phyloP scores from a whole-genome alignment of 2,113 vertebrate species.

The Reinhardtius hippoglossoides region DNA sequence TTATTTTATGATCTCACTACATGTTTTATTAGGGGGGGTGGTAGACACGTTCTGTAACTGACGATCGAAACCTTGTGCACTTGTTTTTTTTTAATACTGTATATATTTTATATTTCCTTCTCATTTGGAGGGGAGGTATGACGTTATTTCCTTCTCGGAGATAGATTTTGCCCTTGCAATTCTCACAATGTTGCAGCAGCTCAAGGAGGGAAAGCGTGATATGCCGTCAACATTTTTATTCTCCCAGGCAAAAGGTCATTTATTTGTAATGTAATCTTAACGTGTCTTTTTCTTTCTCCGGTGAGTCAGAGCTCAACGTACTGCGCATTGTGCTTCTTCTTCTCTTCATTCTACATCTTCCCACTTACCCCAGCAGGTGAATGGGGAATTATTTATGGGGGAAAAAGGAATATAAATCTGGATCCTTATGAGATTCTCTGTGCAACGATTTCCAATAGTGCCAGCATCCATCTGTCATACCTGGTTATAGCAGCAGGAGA shows the following conservation, averaged over 20 bases:
- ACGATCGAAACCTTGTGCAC: slow-evolving; percentile 47
- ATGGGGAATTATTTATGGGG: slow-evolving; percentile 65
- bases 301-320: slow-evolving; percentile 7
- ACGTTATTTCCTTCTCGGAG: slow-evolving; percentile 29
- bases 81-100: slow-evolving; percentile 24
- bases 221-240: slow-evolving; percentile 49
- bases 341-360: slow-evolving; percentile 53
- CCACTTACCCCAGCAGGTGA: slow-evolving; percentile 50
- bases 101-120: slow-evolving; percentile 44
- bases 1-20: slow-evolving; percentile 39
- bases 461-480: slow-evolving; percentile 78
- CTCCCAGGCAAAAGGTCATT: slow-evolving; percentile 59
- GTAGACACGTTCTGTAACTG: slow-evolving; percentile 25
- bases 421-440: slow-evolving; percentile 74
- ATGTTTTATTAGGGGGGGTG: slow-evolving; percentile 48
- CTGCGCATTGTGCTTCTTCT: slow-evolving; percentile 34
- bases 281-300: slow-evolving; percentile 8
- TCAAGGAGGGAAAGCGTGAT: slow-evolving; percentile 26
- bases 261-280: slow-evolving; percentile 51
- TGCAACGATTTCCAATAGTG: slow-evolving; percentile 79
- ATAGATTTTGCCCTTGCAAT: slow-evolving; percentile 48
- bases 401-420: slow-evolving; percentile 62
- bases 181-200: slow-evolving; percentile 24
- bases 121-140: slow-evolving; percentile 22
- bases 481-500: slow-evolving; percentile 67